Base-by-base conservation (phyloP, 2,113 vertebrate species). In the Cettia cetti region DNA sequence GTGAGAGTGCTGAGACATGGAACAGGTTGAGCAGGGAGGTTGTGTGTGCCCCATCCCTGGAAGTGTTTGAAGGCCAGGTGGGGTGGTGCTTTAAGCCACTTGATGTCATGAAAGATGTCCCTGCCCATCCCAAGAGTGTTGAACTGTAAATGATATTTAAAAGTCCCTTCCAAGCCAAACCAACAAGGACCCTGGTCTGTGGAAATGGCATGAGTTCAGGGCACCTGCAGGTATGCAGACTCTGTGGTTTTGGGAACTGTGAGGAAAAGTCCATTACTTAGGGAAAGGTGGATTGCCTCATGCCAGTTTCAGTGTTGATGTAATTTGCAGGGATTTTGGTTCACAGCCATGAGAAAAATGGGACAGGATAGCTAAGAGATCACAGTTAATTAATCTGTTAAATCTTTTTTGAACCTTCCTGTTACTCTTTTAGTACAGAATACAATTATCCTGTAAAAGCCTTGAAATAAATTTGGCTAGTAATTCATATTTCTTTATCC, bases 1-100 rank as follows among this genome's bases (percentile, higher is more conserved):
- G 0, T 8, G 42, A 37, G 26, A 15, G 9, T 11, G 17, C 39
- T 71, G 20, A 83, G 24, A 3, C 10, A 4, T 56, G 21, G 23
- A 35, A 18, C 15, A 11, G 23, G 31, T 16, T 81, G 59, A 19
- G 10, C 31, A 33, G 52, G 60, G 31, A 70, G 70, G 28, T 2
- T 82, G 31, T 44, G 56, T 45, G 2, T 65, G 27, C 10, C 31
- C 11, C 19, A 2, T 31, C 3, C 0, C 1, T 49, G 35, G 10
- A 22, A 4, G 6, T 20, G 14, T 54, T 76, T 70, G 6, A 52
- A 54, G 13, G 27, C 5, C 3, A 2, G 20, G 11, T 47, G 61
- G 24, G 37, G 27, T 1, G 5, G 31, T 57, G 15, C 19, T 72
- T 64, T 45, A 33, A 31, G 13, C 49, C 35, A 39, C 24, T 11